Conservation (phyloP, 2,797 vertebrate genomes). For the Sebastes taczanowskii region DNA sequence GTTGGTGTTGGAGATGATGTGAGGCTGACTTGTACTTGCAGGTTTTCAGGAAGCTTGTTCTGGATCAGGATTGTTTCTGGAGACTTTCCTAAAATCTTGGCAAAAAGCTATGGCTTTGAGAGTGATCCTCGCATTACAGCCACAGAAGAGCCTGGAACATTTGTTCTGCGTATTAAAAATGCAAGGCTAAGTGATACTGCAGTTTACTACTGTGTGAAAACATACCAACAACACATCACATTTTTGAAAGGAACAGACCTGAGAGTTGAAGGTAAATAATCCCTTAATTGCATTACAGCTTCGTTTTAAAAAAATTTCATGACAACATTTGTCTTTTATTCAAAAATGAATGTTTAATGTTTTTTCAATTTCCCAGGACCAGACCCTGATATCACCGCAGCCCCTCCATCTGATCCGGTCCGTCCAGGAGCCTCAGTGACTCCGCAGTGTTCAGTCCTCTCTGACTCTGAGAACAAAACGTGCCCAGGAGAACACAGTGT, state of each 20-base stretch:
- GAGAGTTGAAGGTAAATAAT: conserved; percentile 46
- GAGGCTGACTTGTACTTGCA: neutral
- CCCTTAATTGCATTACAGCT: neutral
- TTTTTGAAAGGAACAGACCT: conserved; percentile 24
- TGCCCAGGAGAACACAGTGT: conserved; percentile 5
- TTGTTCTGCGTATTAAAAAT: conserved; percentile 6
- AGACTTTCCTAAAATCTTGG: neutral
- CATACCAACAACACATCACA: fast-evolving
- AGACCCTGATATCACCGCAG: neutral
- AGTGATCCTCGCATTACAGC: neutral
- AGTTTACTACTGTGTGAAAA: conserved; percentile 44
- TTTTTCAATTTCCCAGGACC: neutral
- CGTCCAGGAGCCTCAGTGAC: neutral
- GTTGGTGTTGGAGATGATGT: neutral
- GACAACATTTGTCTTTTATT: neutral
- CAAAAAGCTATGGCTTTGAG: fast-evolving
- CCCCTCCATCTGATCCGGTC: neutral
- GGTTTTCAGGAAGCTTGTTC: fast-evolving
- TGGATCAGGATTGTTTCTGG: conserved; percentile 47
- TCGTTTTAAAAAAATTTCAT: neutral
- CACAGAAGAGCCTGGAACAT: fast-evolving
- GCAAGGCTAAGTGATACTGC: conserved; percentile 7
- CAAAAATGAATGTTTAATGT: neutral
- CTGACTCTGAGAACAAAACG: neutral
- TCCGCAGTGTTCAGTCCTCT: conserved; percentile 21